Percentiles rank a stretch among this genome's conserved stretches.
These are phyloP conservation scores for Tachystola acroxantha DNA, from an alignment of 2,888 invertebrate species.

Conservation along the genomic window DNA sequence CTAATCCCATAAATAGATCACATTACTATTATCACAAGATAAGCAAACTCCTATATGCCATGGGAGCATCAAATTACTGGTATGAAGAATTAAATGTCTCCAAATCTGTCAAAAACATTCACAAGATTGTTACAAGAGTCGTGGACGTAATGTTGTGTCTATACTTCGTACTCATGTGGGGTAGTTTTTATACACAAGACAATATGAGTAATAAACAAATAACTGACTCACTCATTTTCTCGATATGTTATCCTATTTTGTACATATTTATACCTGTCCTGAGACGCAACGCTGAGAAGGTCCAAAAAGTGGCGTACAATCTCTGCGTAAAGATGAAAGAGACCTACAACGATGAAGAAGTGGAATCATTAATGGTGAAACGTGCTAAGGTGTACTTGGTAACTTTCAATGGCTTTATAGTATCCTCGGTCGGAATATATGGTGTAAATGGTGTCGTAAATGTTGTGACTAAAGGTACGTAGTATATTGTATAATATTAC, in stretches of 20 bases:
- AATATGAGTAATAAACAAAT: conserved; percentile 22
- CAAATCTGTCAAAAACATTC: conserved; percentile 3
- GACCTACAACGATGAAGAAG: conserved; percentile 30
- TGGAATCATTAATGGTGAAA: conserved; percentile 40
- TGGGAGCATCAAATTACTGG: conserved; percentile 5
- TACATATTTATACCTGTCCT: conserved; percentile 7
- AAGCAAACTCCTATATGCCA: neutral
- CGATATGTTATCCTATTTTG: conserved; percentile 12
- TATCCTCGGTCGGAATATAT: conserved; percentile 20
- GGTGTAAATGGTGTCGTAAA: conserved; percentile 23
- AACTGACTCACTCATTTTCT: conserved; percentile 11
- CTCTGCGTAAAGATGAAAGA: conserved; percentile 21
- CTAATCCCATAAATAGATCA: conserved; percentile 2
- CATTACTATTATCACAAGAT: conserved; percentile 1
- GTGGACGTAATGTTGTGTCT: neutral
- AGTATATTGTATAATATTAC: too few species aligned
- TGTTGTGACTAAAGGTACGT: conserved; percentile 21
- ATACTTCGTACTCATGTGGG: conserved; percentile 12
- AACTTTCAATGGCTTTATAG: conserved; percentile 17
- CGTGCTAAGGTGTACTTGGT: conserved; percentile 23
- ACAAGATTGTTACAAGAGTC: conserved; percentile 1
- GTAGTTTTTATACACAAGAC: conserved; percentile 22
- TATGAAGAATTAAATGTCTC: conserved; percentile 2
- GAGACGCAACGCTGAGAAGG: conserved; percentile 1
- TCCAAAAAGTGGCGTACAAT: conserved; percentile 7